Conservation (phyloP, 2,888 invertebrate species). For the Branchellion lobata region DNA sequence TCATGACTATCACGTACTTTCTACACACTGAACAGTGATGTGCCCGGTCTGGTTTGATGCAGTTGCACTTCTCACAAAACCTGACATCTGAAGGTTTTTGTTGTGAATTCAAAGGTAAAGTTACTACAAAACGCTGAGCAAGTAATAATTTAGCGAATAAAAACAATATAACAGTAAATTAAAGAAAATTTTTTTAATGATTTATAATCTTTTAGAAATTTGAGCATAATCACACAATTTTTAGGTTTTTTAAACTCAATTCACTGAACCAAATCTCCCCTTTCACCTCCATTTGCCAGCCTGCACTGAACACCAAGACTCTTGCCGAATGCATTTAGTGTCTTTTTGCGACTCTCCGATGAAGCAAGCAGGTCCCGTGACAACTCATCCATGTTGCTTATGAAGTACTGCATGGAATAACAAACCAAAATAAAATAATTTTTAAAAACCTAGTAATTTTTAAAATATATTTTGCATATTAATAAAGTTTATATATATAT, state of each 20-base stretch:
- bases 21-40: slow-evolving; percentile 97
- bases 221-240: too few relatives aligned
- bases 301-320: slow-evolving; percentile 43
- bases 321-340: slow-evolving; percentile 37
- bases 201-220: too few relatives aligned
- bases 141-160: too few relatives aligned
- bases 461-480: too few relatives aligned
- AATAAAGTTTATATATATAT: too few relatives aligned
- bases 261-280: too few relatives aligned
- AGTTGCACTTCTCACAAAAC: slow-evolving; percentile 85
- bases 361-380: slow-evolving; percentile 5
- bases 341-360: slow-evolving; percentile 15
- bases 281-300: slow-evolving; percentile 43
- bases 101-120: slow-evolving; percentile 21
- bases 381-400: slow-evolving; percentile 12
- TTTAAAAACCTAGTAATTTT: too few relatives aligned
- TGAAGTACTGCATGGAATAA: slow-evolving; percentile 30
- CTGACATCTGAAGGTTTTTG: slow-evolving; percentile 49
- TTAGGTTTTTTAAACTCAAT: too few relatives aligned
- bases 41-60: slow-evolving; percentile 92
- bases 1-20: slow-evolving; percentile 62
- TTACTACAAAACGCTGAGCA: not conserved
- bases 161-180: too few relatives aligned
- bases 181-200: too few relatives aligned
- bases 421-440: too few relatives aligned